Conservation (phyloP, 1,140 invertebrate species). For the Drosophila lowei region DNA sequence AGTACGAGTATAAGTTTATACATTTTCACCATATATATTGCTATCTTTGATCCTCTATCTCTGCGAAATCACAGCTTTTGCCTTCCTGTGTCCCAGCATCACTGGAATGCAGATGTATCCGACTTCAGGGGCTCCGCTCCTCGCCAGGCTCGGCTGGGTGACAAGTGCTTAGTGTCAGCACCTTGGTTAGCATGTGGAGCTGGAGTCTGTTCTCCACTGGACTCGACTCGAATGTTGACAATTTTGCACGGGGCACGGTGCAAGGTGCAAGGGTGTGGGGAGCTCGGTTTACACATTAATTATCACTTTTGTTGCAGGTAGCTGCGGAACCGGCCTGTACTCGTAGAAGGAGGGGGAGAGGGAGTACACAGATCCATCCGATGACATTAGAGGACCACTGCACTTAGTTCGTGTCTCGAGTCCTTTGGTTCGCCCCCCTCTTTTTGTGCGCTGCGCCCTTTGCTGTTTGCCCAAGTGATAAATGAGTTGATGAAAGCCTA, state of each 20-base stretch:
- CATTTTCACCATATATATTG: too few species aligned
- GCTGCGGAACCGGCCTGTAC: conserved; percentile 17
- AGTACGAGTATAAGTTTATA: too few species aligned
- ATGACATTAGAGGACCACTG: conserved; percentile 63
- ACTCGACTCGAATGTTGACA: conserved; percentile 51
- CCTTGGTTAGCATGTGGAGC: conserved; percentile 74
- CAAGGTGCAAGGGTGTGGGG: conserved; percentile 8
- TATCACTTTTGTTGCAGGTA: conserved; percentile 74
- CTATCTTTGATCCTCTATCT: too few species aligned
- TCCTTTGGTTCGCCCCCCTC: conserved; percentile 62
- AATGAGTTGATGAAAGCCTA: conserved; percentile 72
- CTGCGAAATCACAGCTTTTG: not conserved
- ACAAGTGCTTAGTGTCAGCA: conserved; percentile 81
- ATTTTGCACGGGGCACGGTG: conserved; percentile 45
- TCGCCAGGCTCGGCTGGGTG: conserved; percentile 67
- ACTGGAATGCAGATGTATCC: conserved; percentile 20
- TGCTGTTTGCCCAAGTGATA: conserved; percentile 63
- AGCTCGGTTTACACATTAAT: conserved; percentile 77
- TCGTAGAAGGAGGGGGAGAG: conserved; percentile 8
- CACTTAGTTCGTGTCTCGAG: conserved; percentile 65
- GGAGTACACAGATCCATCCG: conserved; percentile 23
- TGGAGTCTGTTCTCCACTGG: not conserved
- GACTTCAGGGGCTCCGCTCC: conserved; percentile 18
- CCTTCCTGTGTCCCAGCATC: conserved; percentile 17
- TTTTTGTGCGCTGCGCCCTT: conserved; percentile 20